Evolutionary conservation across 2,797 vertebrate genomes (phyloP).

Genomic region (Pachyuromys duprasi): DNA sequence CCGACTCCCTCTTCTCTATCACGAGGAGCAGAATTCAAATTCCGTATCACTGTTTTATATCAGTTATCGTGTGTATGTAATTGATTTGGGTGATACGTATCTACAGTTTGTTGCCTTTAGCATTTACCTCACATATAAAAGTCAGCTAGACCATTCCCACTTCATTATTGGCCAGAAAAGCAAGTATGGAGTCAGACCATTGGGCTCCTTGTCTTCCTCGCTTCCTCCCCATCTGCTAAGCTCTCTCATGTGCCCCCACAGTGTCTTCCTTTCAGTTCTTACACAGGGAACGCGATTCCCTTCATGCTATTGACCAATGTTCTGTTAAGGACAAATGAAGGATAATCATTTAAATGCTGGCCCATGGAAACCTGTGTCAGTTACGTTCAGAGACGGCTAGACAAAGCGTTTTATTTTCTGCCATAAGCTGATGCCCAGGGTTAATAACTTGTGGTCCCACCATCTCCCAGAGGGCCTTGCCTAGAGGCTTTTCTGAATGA

Average conservation of each 20-base stretch:
- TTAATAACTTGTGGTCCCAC: slow-evolving; percentile 83
- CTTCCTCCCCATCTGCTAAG: not conserved
- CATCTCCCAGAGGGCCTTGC: slow-evolving; percentile 70
- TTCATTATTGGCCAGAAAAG: not conserved
- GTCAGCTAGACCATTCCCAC: too few relatives aligned
- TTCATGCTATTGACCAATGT: slow-evolving; percentile 55
- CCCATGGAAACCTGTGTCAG: slow-evolving; percentile 77
- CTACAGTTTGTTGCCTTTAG: not conserved
- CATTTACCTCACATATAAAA: not conserved
- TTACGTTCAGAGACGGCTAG: slow-evolving; percentile 72
- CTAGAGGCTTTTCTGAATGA: slow-evolving; percentile 81
- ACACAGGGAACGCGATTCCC: slow-evolving; percentile 8
- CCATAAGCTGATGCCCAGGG: slow-evolving; percentile 70
- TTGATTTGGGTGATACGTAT: not conserved
- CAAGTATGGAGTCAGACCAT: not conserved
- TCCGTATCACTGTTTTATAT: not conserved
- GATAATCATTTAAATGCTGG: slow-evolving; percentile 39
- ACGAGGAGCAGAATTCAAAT: not conserved
- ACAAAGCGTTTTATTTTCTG: slow-evolving; percentile 1
- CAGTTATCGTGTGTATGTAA: not conserved
- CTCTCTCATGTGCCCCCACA: slow-evolving; percentile 17
- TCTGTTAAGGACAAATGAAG: slow-evolving; percentile 73
- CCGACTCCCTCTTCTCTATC: not conserved
- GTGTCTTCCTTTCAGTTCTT: not conserved
- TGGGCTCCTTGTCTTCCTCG: not conserved